Evolutionary conservation across 2,797 vertebrate genomes (phyloP), one percentile per base, ranked within the genome.

Genomic region (Sciaenops ocellatus): DNA sequence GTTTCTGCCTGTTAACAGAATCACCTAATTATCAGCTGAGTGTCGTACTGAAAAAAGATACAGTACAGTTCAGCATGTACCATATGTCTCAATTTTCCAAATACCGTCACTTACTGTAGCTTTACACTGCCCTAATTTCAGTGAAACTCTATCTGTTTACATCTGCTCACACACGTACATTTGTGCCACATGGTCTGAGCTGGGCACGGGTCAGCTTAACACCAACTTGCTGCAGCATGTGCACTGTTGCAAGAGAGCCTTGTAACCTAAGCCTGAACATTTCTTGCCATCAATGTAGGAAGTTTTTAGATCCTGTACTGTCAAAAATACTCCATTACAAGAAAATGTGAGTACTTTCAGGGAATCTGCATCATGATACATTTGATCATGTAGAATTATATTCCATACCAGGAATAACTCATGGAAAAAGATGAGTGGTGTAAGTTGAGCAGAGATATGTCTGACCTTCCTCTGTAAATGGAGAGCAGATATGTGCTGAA

Each of bases 341-440:
- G 20, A 10, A 4, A 2, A 62, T 2, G 4, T 24, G 3, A 42
- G n/a, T 26, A 38, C 34, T 38, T 38, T 34, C 34, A 34, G 30
- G 30, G 12, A 13, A 42, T 44, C 15, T 34, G 3, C 17, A 44
- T 50, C 0, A 42, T n/a, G 41, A 55, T 2, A 41, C 10, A 30
- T 52, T 64, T 65, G 55, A 47, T 28, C 54, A 41, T 72, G 67
- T 66, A 57, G 24, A 75, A 59, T 52, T 52, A 78, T 65, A 50
- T 34, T 34, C 11, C 65, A 66, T 30, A 26, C 73, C 74, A 80
- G 60, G 51, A 89, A 84, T 82, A 83, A 85, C 38, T 50, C 26
- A 5, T 12, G 64, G 50, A 74, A 55, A 48, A 56, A 85, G 18
- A 59, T 65, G 72, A 82, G 47, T 57, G n/a, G 47, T 60, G 85